A percentile compares a stretch with the other conserved stretches of the same genome.
Evolutionary conservation across 2,888 invertebrate genomes (phyloP).

Genomic region (Cephalotes varians): DNA sequence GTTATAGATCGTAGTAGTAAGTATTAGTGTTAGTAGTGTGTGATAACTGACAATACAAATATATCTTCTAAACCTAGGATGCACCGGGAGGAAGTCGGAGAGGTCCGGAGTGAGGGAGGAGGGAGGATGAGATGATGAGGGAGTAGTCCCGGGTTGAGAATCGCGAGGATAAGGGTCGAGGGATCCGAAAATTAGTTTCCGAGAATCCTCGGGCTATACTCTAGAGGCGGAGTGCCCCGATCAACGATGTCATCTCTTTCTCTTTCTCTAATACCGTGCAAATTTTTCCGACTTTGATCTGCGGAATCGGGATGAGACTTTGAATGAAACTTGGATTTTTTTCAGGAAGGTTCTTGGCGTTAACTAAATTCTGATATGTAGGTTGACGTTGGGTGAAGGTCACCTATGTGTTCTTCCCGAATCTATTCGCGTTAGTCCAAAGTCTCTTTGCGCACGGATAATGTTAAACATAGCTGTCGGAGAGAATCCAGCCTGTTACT

Average conservation of each 20-base stretch:
- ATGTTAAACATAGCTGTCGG: constrained; percentile 13
- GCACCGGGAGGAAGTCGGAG: constrained; percentile 39
- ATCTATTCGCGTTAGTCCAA: constrained; percentile 52
- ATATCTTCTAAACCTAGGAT: constrained; percentile 60
- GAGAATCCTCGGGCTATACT: constrained; percentile 2
- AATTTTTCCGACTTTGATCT: constrained; percentile 23
- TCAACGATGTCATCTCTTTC: background rate
- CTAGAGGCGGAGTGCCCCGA: background rate
- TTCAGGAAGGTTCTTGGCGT: constrained; percentile 37
- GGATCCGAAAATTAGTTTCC: constrained; percentile 17
- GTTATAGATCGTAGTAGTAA: constrained; percentile 62
- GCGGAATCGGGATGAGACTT: constrained; percentile 24
- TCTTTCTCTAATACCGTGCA: background rate
- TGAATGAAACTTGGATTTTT: background rate
- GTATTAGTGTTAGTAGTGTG: constrained; percentile 58
- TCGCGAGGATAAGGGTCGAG: constrained; percentile 44
- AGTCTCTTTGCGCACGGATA: background rate
- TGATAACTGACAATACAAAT: constrained; percentile 67
- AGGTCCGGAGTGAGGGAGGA: constrained; percentile 9
- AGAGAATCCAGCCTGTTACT: background rate
- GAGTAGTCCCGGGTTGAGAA: constrained; percentile 18
- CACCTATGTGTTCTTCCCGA: constrained; percentile 66
- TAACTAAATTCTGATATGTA: constrained; percentile 80
- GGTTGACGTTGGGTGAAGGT: constrained; percentile 76
- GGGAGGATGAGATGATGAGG: constrained; percentile 4